Base-by-base conservation (phyloP, 1,140 invertebrate species). In the Matsumurasca onukii region DNA sequence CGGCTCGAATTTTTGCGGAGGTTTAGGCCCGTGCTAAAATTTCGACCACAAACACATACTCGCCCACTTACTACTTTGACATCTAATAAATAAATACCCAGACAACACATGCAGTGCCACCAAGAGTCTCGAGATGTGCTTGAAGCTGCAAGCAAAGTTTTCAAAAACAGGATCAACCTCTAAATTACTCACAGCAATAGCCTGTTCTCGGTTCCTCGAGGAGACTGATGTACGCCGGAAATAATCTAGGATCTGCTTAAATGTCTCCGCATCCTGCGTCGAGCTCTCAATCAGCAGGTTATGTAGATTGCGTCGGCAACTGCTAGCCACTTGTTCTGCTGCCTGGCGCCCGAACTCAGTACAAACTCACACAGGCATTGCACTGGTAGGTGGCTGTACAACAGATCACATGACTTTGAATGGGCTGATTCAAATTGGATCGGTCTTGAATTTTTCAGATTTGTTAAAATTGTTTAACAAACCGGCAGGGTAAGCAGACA, bases 281-380 rank as follows among this genome's bases (percentile, higher is more conserved):
- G 83, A 80, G n/a, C n/a, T n/a, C 70, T 86, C 85, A 2, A 82
- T 87, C 49, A 91, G 81, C 5, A 90, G 81, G 72, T 85, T 82
- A 63, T 88, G 80, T 49, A 98, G 82, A 78, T n/a, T 95, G 92
- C 13, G 82, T 81, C 25, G 97, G 80, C 34, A 98, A 79, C 78
- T 95, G 90, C 2, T 89, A n/a, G 85, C 74, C 92, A 91, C 76
- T 93, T 91, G 9, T 87, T 85, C 62, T 88, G 83, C 9, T 79
- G 77, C 49, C 80, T 79, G 20, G 66, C 29, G 0, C 83, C 85
- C 0, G 89, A 90, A 24, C 93, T 94, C 0, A 97, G 84, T 25
- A 98, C 82, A 80, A 98, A 98, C 80, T 98, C 96, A 82, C 96
- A 98, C 3, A 98, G 83, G 80, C 96, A 98, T 75, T 98, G 95